Percentiles rank a stretch among this genome's conserved stretches.
Conservation (phyloP, 2,797 vertebrate genomes). For the Sebastes oblongus region DNA sequence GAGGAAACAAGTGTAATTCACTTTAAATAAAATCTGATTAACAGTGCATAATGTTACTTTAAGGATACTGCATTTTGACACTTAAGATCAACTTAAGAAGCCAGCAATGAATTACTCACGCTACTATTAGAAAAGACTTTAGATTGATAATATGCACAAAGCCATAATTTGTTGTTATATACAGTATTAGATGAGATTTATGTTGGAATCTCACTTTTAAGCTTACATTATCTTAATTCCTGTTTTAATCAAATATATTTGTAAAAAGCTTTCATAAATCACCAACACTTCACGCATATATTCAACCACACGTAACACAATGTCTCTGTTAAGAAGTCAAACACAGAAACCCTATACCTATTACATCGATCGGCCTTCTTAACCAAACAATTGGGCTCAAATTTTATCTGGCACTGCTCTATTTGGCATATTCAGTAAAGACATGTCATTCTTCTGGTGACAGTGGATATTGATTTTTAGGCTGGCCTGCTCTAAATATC, state of each 20-base stretch:
- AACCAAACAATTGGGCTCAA: constrained; percentile 54
- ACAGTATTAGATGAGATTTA: neutral
- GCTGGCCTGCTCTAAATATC: constrained; percentile 67
- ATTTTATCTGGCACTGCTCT: constrained; percentile 58
- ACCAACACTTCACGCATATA: neutral
- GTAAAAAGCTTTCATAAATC: neutral
- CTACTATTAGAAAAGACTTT: neutral
- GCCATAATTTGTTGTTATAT: neutral
- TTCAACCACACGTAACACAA: constrained; percentile 27
- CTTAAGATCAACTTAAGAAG: neutral
- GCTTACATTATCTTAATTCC: neutral
- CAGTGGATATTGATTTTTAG: constrained; percentile 74
- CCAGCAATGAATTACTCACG: neutral
- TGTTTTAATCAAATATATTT: neutral
- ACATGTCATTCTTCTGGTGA: constrained; percentile 72
- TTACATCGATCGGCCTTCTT: constrained; percentile 48
- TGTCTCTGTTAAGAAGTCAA: constrained; percentile 16
- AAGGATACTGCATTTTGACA: neutral
- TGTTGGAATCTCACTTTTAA: neutral
- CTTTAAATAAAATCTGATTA: neutral
- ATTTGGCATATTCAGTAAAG: constrained; percentile 67
- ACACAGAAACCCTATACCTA: constrained; percentile 24
- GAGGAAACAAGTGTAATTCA: constrained; percentile 22
- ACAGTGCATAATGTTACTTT: neutral
- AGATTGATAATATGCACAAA: neutral